Percentiles rank a stretch among this genome's conserved stretches.
These are phyloP conservation scores for Bombus turneri DNA, from an alignment of 1,140 invertebrate species.

Conservation along the genomic window DNA sequence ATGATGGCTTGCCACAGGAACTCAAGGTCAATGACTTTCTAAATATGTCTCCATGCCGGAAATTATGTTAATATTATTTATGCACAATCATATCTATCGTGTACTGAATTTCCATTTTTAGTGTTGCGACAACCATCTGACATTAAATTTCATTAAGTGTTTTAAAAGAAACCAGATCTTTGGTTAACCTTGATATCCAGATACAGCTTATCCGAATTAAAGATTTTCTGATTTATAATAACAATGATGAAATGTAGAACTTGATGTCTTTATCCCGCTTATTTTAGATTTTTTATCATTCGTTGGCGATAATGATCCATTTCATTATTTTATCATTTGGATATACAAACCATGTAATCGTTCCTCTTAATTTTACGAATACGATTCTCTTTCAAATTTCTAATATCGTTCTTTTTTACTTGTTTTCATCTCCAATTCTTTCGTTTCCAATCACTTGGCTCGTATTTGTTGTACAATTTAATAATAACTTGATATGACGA, in stretches of 20 bases:
- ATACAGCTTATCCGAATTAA: not conserved
- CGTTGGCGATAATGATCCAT: no score
- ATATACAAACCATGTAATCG: not conserved
- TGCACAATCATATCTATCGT: not conserved
- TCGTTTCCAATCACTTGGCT: not conserved
- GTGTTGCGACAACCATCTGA: accelerated
- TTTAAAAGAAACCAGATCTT: not conserved
- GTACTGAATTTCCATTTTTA: no score
- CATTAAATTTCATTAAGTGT: not conserved
- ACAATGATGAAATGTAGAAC: not conserved
- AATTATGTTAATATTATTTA: no score
- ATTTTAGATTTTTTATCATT: no score
- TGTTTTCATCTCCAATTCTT: not conserved
- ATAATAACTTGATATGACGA: not conserved
- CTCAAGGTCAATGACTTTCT: not conserved
- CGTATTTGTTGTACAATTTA: not conserved
- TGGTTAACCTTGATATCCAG: not conserved
- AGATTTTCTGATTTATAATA: not conserved
- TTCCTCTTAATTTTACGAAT: not conserved
- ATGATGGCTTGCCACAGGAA: accelerated
- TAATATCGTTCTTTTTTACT: not conserved
- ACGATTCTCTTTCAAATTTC: not conserved
- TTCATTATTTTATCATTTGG: not conserved
- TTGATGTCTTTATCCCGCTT: not conserved
- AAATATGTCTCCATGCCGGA: accelerated